Conservation (phyloP, 2,888 invertebrate species). For the Vandiemenella viatica region DNA sequence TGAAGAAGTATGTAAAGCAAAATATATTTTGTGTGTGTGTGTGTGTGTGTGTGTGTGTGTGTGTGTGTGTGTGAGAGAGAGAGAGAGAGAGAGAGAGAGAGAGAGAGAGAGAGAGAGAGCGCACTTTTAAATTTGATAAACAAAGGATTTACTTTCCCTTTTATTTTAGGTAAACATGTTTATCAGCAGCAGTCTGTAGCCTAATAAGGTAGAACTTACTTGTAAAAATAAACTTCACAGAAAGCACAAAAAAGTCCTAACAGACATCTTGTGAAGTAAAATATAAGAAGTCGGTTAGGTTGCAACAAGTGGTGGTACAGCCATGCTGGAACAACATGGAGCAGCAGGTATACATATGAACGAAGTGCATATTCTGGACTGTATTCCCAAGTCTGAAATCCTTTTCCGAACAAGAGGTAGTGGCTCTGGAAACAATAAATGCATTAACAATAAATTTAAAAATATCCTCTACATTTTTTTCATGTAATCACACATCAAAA, state of each 20-base stretch:
- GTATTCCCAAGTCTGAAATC: constrained; percentile 99
- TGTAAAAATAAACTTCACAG: constrained; percentile 86
- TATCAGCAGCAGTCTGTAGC: background rate
- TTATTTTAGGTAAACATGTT: background rate
- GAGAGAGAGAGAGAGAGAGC: background rate
- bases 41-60: background rate
- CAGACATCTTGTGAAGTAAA: constrained; percentile 72
- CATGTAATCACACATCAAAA: background rate
- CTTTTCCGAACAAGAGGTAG: constrained; percentile 71
- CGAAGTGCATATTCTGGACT: constrained; percentile 86
- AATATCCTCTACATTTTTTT: background rate
- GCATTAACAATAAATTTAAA: background rate
- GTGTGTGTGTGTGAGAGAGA: too few species aligned
- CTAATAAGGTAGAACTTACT: constrained; percentile 42
- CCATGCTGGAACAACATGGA: constrained; percentile 79
- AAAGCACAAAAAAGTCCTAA: constrained; percentile 66
- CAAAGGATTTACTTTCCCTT: too few species aligned
- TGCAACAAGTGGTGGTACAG: constrained; percentile 58
- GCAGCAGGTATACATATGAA: constrained; percentile 83
- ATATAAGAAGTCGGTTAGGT: constrained; percentile 69
- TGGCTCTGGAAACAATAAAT: constrained; percentile 36
- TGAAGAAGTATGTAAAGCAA: background rate
- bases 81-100: background rate
- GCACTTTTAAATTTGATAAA: too few species aligned
- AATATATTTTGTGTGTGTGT: background rate